phyloP scores from a whole-genome alignment of 2,797 vertebrate species.

The Poecilia picta region DNA sequence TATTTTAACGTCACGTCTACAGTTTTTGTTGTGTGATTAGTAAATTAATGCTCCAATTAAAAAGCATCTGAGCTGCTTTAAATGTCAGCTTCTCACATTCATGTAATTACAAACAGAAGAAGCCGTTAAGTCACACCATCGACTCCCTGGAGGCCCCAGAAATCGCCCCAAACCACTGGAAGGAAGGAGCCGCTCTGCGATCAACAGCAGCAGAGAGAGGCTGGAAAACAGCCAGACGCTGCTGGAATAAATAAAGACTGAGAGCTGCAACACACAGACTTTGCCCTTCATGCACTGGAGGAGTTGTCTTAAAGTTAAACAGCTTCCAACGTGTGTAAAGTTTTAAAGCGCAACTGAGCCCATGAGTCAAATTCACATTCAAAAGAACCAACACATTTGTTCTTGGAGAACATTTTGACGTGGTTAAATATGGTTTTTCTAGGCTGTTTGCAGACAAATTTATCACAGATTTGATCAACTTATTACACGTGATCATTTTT shows the following conservation, averaged over 20 bases:
- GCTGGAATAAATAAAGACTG: conserved; percentile 9
- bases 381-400: neutral
- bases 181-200: conserved; percentile 9
- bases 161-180: neutral
- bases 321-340: neutral
- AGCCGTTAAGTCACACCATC: neutral
- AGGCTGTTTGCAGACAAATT: neutral
- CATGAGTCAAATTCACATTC: neutral
- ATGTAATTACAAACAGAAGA: conserved; percentile 23
- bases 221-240: neutral
- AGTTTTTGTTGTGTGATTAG: conserved; percentile 18
- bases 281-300: neutral
- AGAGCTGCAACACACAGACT: neutral
- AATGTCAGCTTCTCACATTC: conserved; percentile 36
- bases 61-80: conserved; percentile 19
- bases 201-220: neutral
- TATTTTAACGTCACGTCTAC: conserved; percentile 19
- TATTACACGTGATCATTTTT: neutral
- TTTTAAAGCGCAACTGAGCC: neutral
- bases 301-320: conserved; percentile 7
- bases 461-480: neutral
- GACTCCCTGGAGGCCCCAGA: neutral
- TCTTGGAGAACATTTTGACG: neutral
- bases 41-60: conserved; percentile 36
- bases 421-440: neutral